Evolutionary conservation across 2,113 vertebrate species (phyloP).

Genomic region (Aptenodytes forsteri): DNA sequence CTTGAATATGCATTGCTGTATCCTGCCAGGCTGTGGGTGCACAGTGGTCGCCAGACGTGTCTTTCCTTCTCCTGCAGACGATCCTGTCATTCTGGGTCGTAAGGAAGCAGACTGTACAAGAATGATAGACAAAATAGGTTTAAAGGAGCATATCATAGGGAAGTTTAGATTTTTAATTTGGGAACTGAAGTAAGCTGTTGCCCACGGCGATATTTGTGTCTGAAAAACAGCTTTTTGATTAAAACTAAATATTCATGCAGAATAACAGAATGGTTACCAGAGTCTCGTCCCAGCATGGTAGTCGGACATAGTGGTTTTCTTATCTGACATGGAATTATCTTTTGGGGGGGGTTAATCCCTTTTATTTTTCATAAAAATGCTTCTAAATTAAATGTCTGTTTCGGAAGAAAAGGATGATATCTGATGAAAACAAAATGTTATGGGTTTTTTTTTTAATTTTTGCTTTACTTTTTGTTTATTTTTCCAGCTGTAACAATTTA

Average conservation of each 20-base stretch:
- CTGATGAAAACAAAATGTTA: background rate
- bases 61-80: constrained; percentile 5
- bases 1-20: background rate
- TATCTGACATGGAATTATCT: background rate
- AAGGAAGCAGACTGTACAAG: background rate
- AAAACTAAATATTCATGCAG: background rate
- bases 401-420: background rate
- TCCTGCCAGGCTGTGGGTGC: background rate
- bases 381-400: background rate
- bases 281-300: background rate
- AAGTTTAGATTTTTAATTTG: background rate
- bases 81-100: background rate
- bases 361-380: background rate
- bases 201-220: background rate
- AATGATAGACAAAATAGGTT: background rate
- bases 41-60: background rate
- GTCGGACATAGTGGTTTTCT: background rate
- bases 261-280: background rate
- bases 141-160: background rate
- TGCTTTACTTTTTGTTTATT: background rate
- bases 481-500: background rate
- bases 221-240: background rate
- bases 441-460: background rate
- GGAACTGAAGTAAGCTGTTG: background rate
- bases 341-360: fast-evolving